phyloP scores from a whole-genome alignment of 2,113 vertebrate species.

The Willisornis vidua region DNA sequence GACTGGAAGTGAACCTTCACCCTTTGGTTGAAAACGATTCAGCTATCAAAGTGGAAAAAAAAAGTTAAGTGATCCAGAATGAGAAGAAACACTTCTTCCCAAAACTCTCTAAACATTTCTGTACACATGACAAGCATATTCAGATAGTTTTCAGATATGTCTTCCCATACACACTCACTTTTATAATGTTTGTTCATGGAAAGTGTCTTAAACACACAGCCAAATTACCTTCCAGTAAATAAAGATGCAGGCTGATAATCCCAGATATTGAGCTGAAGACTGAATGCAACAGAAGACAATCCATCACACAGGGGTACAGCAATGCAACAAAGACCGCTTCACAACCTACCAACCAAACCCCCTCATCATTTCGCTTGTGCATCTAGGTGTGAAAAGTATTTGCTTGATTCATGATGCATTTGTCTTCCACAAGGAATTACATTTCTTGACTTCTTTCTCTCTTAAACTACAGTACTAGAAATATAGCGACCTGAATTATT shows the following conservation, averaged over 20 bases:
- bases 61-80: background rate
- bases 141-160: background rate
- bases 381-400: background rate
- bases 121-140: background rate
- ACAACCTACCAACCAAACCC: accelerated
- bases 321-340: background rate
- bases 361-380: background rate
- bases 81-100: background rate
- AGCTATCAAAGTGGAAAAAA: background rate
- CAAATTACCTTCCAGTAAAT: background rate
- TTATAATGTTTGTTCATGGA: background rate
- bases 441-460: background rate
- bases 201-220: background rate
- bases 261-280: background rate
- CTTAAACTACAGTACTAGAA: background rate
- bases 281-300: background rate
- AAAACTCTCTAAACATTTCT: background rate
- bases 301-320: background rate
- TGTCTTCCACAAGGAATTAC: background rate
- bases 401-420: background rate
- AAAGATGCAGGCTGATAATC: background rate
- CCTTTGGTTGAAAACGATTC: background rate
- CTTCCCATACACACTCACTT: background rate
- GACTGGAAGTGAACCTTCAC: background rate
- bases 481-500: accelerated